Evolutionary conservation across 2,113 vertebrate genomes (phyloP).

Genomic region (Gopherus flavomarginatus): DNA sequence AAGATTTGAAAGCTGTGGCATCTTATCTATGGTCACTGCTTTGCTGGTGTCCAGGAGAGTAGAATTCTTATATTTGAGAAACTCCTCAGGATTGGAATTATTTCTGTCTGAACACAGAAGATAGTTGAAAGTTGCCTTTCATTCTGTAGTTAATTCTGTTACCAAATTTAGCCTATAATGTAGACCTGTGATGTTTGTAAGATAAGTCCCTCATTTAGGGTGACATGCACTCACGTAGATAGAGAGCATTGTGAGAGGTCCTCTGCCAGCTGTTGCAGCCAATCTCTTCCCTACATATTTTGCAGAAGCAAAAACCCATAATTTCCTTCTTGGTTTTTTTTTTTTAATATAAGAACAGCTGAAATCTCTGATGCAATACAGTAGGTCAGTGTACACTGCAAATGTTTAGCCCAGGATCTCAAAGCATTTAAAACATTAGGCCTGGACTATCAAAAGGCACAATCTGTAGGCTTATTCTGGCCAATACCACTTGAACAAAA

Average conservation of each 20-base stretch:
- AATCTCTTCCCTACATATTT: neutral
- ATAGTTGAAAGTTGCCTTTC: neutral
- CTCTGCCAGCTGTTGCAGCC: neutral
- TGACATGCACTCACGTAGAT: neutral
- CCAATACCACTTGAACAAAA: neutral
- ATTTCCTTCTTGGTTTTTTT: neutral
- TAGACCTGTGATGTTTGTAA: neutral
- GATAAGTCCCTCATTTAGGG: neutral
- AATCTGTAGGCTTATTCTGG: neutral
- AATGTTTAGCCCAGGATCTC: neutral
- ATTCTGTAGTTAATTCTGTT: fast-evolving
- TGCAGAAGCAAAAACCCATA: neutral
- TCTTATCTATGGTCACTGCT: constrained; percentile 80
- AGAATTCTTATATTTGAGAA: constrained; percentile 83
- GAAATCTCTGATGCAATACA: neutral
- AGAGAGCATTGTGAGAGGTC: neutral
- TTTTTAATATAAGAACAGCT: neutral
- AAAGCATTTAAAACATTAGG: neutral
- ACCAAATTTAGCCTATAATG: neutral
- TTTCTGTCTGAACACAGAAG: constrained; percentile 51
- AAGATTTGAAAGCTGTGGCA: constrained; percentile 79
- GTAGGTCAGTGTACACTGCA: neutral
- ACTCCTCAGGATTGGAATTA: neutral
- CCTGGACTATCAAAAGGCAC: neutral
- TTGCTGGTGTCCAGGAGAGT: constrained; percentile 88